Evolutionary conservation across 2,113 vertebrate species (phyloP).

Genomic region (Prolemur simus): DNA sequence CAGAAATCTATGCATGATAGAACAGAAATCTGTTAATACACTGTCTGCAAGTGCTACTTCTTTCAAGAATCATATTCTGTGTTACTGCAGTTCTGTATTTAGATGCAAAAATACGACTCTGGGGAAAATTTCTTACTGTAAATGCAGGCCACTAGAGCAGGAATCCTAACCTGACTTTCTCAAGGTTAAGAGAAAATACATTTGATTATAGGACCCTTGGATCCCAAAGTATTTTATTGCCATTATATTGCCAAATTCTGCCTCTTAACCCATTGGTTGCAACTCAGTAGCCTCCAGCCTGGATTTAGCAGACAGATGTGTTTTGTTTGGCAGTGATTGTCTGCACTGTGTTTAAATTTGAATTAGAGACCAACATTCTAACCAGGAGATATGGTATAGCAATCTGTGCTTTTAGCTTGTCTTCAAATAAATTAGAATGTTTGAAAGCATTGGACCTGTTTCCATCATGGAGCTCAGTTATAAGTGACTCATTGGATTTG

Average conservation of each 20-base stretch:
- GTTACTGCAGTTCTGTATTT: not conserved
- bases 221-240: not conserved
- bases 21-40: conserved; percentile 16
- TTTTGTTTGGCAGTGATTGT: not conserved
- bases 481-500: not conserved
- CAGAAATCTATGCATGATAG: not conserved
- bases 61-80: not conserved
- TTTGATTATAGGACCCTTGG: not conserved
- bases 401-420: not conserved
- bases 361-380: not conserved
- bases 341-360: not conserved
- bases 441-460: not conserved
- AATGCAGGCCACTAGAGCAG: not conserved
- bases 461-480: not conserved
- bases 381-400: not conserved
- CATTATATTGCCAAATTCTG: not conserved
- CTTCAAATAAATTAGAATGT: not conserved
- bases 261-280: not conserved
- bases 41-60: not conserved
- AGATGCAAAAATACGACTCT: not conserved
- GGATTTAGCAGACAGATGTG: not conserved
- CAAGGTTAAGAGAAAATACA: not conserved
- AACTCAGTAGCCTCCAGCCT: not conserved
- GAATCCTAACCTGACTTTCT: not conserved
- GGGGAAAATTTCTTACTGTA: not conserved